These are phyloP conservation scores for Tiliacea aurago DNA, from an alignment of 2,888 invertebrate species.

Conservation along the genomic window DNA sequence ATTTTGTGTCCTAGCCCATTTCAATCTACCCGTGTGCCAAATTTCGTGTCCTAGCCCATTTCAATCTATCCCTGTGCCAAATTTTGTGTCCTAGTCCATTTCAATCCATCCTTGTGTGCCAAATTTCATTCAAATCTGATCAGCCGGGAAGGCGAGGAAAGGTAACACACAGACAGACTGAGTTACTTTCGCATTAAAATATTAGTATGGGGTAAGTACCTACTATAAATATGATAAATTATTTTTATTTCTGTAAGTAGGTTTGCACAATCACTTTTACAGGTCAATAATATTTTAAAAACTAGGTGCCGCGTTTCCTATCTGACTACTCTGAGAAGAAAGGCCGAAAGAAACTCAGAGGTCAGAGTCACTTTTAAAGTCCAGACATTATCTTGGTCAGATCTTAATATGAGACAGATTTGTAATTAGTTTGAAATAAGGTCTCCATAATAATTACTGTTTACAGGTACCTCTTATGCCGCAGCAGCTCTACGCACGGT, in stretches of 20 bases:
- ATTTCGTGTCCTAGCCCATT: neutral
- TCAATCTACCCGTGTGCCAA: too few species aligned
- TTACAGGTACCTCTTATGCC: conserved; percentile 86
- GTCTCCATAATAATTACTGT: neutral
- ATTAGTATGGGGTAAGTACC: too few species aligned
- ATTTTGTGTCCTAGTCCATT: neutral
- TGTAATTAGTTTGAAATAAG: neutral
- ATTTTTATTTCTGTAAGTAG: too few species aligned
- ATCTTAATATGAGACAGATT: neutral
- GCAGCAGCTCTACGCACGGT: conserved; percentile 80
- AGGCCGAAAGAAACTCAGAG: neutral
- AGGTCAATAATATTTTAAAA: too few species aligned
- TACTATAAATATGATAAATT: too few species aligned
- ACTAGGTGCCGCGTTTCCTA: too few species aligned
- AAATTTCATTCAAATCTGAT: neutral
- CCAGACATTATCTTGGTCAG: neutral
- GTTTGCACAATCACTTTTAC: too few species aligned
- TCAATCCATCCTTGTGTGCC: neutral
- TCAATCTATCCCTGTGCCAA: too few species aligned
- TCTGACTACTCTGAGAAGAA: neutral
- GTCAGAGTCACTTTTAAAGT: neutral
- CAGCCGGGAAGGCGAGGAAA: neutral
- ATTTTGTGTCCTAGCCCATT: neutral
- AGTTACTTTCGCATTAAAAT: too few species aligned
- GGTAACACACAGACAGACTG: too few species aligned